Conservation (phyloP, 2,113 vertebrate genomes). For the Haemorhous mexicanus region DNA sequence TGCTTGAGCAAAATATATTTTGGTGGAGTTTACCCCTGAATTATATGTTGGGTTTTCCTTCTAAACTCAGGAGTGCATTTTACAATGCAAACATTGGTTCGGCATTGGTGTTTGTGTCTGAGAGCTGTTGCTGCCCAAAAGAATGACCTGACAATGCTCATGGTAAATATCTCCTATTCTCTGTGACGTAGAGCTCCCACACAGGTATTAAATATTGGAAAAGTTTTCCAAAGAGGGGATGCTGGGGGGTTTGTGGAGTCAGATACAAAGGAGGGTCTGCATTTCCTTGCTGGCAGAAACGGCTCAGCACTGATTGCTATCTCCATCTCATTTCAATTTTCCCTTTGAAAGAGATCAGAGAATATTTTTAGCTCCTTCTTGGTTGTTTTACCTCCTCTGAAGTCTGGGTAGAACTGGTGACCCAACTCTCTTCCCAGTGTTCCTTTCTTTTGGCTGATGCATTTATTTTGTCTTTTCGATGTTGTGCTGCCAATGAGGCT, state of each 20-base stretch:
- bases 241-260: background rate
- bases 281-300: background rate
- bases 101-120: background rate
- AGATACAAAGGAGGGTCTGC: background rate
- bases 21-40: background rate
- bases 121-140: background rate
- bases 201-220: background rate
- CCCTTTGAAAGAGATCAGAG: constrained; percentile 34
- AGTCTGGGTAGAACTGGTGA: background rate
- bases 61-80: background rate
- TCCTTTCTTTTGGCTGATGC: background rate
- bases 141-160: background rate
- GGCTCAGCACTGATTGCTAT: background rate
- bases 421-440: background rate
- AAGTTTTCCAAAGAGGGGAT: background rate
- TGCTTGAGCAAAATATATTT: background rate
- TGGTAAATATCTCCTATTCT: background rate
- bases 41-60: background rate
- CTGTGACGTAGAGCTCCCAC: accelerated
- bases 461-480: background rate
- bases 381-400: constrained; percentile 29
- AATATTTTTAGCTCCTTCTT: background rate
- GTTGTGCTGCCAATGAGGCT: accelerated
- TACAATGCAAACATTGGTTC: background rate
- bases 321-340: constrained; percentile 37